Conservation (phyloP, 1,140 invertebrate species). For the Reticulitermes speratus region DNA sequence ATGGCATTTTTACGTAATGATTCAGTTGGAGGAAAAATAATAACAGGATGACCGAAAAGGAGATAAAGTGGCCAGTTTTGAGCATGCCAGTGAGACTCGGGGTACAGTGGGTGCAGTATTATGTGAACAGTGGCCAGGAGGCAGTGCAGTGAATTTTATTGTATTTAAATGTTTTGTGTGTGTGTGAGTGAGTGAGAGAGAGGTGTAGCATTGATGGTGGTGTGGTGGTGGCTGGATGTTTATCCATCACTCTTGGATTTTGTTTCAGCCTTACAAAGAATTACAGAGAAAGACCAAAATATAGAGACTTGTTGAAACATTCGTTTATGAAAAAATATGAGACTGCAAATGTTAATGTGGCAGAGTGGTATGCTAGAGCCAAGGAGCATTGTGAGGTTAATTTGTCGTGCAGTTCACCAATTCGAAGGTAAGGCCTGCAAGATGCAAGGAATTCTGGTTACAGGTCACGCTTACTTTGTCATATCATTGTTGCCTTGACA, state of each 20-base stretch:
- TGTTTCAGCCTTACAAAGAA: slow-evolving; percentile 88
- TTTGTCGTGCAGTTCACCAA: slow-evolving; percentile 30
- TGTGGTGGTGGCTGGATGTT: background rate
- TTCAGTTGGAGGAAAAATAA: too few species aligned
- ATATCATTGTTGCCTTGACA: too few species aligned
- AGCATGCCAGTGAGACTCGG: too few species aligned
- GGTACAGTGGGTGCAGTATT: background rate
- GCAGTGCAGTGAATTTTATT: too few species aligned
- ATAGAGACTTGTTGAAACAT: slow-evolving; percentile 86
- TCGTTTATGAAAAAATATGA: slow-evolving; percentile 85
- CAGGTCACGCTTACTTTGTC: too few species aligned
- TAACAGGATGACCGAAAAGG: too few species aligned
- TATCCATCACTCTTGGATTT: slow-evolving; percentile 22
- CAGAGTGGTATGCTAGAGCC: slow-evolving; percentile 68
- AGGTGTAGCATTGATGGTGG: background rate
- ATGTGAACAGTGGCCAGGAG: background rate
- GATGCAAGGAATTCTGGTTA: too few species aligned
- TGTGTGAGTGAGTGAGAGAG: too few species aligned
- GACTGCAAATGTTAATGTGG: slow-evolving; percentile 68
- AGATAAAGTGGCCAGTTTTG: too few species aligned
- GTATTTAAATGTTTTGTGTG: too few species aligned
- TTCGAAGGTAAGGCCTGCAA: slow-evolving; percentile 27
- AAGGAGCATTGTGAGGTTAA: slow-evolving; percentile 38
- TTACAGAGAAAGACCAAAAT: slow-evolving; percentile 90
- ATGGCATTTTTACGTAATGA: too few species aligned